Base-by-base conservation (phyloP, 64 coral and sea anemone genomes). In the Dendronephthya gigantea region DNA sequence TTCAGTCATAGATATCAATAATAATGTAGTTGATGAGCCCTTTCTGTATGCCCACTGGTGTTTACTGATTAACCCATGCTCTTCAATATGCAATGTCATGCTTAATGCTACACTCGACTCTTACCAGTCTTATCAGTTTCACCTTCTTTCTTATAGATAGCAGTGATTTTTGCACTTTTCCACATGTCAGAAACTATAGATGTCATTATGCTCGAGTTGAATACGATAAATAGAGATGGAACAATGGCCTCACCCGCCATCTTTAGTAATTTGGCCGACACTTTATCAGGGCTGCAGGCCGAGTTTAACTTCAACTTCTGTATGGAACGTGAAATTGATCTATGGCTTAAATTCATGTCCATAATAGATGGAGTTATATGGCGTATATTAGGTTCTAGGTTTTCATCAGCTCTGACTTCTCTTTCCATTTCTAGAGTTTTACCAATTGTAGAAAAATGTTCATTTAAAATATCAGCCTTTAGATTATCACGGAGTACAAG, bases 41-140 rank as follows among this genome's bases (percentile, higher is more conserved):
- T 81, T 81, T 81, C 56, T 72, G 36, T 90, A 90, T 31, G 83
- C 83, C 89, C 83, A 85, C 83, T 82, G 89, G 49, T 90, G n/a
- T 76, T 49, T 17, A 51, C 81, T 31, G 45, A 7, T 37, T 29
- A 85, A 41, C 50, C 49, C 84, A 39, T 90, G 87, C 27, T 58
- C 75, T 49, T n/a, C 81, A 49, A 82, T 49, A 30, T 90, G 83
- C 29, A 65, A 51, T 31, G 45, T 79, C 2, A 85, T 50, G 72
- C 65, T 38, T 43, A 62, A 35, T 22, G 83, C 83, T 8, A 90
- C 83, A 48, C 55, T 37, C 8, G 65, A 38, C 50, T 85, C 88
- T 45, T 6, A 45, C 11, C 11, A 45, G 4, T 45, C 11, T 45
- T 45, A 11, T 45, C 41, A 45, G 41, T 81, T 39, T 89, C 50